Evolutionary conservation across 2,888 invertebrate genomes (phyloP), one percentile per base, ranked within the genome.

Genomic region (Drosophila robusta): DNA sequence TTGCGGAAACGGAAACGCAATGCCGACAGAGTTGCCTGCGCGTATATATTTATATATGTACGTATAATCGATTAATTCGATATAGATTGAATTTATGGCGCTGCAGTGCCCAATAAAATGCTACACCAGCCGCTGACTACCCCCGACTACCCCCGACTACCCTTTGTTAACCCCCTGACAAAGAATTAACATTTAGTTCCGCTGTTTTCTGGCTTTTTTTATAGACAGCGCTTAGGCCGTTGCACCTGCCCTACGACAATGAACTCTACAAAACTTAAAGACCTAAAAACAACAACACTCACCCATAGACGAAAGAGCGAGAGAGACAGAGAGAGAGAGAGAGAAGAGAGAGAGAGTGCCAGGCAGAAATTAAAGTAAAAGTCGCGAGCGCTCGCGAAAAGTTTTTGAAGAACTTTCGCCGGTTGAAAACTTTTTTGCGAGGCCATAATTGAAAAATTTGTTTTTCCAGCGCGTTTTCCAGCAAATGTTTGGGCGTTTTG

Each of bases 1-100:
- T 88, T 89, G 90, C 91, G 91, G 91, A 91, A 91, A 80, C 91
- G 88, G 89, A 90, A 87, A 89, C 87, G 89, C 88, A 90, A 85
- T 90, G 91, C 90, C 86, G 90, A 83, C 91, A 91, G 85, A 85
- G 80, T 88, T 87, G 80, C 87, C 73, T 68, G 67, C 85, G 80
- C 64, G 80, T 57, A 58, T 50, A 55, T 29, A 29, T 34, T 12
- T 34, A 34, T 34, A 34, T 12, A 34, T 34, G 34, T 34, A 34
- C 34, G 12, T 68, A 88, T 92, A 91, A 91, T 91, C 91, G 91
- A 91, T 91, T 91, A 91, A 92, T 91, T 92, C 90, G 90, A 91
- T 91, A 91, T 92, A 91, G 91, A 92, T 92, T 92, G 91, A 89
- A 92, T 90, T 91, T 89, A 91, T 91, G 85, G 89, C 80, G 82